These are phyloP conservation scores for Camptogramma bilineatum DNA, from an alignment of 2,888 invertebrate species.

Conservation along the genomic window DNA sequence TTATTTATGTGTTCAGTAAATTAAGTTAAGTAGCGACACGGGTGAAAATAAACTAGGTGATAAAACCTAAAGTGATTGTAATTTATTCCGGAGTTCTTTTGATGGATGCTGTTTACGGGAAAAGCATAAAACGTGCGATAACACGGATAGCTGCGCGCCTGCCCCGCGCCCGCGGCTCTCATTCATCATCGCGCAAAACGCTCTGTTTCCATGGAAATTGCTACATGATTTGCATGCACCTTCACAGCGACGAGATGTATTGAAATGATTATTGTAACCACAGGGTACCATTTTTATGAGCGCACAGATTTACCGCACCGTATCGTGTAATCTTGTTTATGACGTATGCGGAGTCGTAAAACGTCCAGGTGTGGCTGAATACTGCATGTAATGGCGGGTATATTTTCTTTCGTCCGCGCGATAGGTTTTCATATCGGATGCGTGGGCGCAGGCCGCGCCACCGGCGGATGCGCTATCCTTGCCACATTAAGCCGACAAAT, in stretches of 20 bases:
- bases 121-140: constrained; percentile 64
- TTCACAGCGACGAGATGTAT: constrained; percentile 53
- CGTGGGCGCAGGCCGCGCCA: constrained; percentile 47
- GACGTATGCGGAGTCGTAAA: constrained; percentile 37
- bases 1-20: constrained; percentile 58
- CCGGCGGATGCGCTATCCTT: constrained; percentile 67
- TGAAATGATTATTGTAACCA: constrained; percentile 49
- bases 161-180: constrained; percentile 49
- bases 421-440: constrained; percentile 29
- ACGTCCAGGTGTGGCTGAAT: constrained; percentile 36
- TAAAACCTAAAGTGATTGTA: constrained; percentile 56
- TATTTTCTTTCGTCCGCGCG: constrained; percentile 30
- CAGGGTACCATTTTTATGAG: constrained; percentile 46
- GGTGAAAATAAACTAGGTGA: constrained; percentile 53
- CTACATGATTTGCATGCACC: constrained; percentile 60
- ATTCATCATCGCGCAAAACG: constrained; percentile 59
- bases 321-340: constrained; percentile 41
- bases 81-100: constrained; percentile 47
- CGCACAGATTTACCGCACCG: constrained; percentile 49
- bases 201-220: constrained; percentile 63
- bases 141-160: constrained; percentile 55
- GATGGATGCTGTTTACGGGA: constrained; percentile 59
- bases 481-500: constrained; percentile 72
- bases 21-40: constrained; percentile 51
- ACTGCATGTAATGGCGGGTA: constrained; percentile 31